Evolutionary conservation across 37 sponge, comb jelly and placozoan species (phyloP).

Genomic region (Geodia barretti): DNA sequence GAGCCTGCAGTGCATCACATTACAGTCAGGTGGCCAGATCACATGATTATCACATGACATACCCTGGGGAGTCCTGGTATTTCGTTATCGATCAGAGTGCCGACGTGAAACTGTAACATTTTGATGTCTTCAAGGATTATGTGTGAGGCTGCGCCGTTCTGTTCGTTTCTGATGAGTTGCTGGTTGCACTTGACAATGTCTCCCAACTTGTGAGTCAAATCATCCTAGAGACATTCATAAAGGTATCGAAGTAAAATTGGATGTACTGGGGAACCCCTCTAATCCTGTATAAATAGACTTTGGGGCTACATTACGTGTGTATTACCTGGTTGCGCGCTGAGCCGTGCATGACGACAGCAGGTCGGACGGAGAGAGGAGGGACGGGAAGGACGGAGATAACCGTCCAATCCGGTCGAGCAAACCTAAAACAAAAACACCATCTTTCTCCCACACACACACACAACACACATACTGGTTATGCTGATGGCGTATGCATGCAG

Average conservation of each 20-base stretch:
- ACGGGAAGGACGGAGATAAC: constrained; percentile 92
- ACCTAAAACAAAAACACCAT: too few species aligned
- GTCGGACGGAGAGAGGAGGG: constrained; percentile 95
- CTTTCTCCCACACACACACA: too few species aligned
- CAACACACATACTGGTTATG: too few species aligned
- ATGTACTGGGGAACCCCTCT: too few species aligned
- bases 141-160: constrained; percentile 98
- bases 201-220: constrained; percentile 97
- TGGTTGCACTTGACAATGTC: constrained; percentile 98
- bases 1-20: constrained; percentile 57
- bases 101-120: constrained; percentile 98
- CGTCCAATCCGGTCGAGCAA: constrained; percentile 98
- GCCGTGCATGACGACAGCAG: constrained; percentile 96
- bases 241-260: neutral
- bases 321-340: constrained; percentile 88
- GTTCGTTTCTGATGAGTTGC: constrained; percentile 91
- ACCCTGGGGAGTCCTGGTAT: constrained; percentile 94
- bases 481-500: too few species aligned
- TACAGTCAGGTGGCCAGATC: neutral
- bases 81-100: constrained; percentile 97
- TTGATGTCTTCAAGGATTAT: constrained; percentile 94
- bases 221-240: constrained; percentile 70
- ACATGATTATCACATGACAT: constrained; percentile 9
- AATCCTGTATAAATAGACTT: too few species aligned
- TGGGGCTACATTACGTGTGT: too few species aligned